Base-by-base conservation (phyloP, 2,888 invertebrate genomes). In the Thecocarcelia acutangulata region DNA sequence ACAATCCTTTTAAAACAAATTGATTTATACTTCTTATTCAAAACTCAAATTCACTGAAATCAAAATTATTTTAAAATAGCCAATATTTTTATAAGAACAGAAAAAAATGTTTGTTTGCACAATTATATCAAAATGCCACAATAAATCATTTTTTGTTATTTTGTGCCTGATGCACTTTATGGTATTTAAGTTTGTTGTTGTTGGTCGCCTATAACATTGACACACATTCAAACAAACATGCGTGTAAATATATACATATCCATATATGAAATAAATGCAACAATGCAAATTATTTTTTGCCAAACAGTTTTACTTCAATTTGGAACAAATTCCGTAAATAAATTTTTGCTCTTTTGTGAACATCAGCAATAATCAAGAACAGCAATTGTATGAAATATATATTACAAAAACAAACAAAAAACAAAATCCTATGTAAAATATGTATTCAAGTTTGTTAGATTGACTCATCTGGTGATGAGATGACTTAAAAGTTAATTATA, bases 101-200 rank as follows among this genome's bases (percentile, higher is more conserved):
- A 50, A 3, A 33, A 33, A 33, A 9, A 33, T 21, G 2, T 13
- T 12, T 12, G 9, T 12, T n/a, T 42, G n/a, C 21, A 40, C 33
- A 11, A n/a, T 37, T 24, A 40, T 50, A 64, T 21, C 19, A 40
- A 48, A 69, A 44, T 58, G 33, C 40, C 40, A 56, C 66, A 69
- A 78, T 82, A 82, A 82, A 78, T 82, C 74, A 82, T 66, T 69
- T 75, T 46, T 75, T 74, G 70, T 74, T 66, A 24, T 82, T 74
- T 66, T 78, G 74, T 66, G 74, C 74, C 82, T 82, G 70, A 70
- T 82, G 82, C 82, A 82, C 28, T 82, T 81, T 78, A 77, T 78
- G 69, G 74, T 70, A 74, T 78, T 82, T 66, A 40, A 40, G 40
- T 69, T 66, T 58, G 63, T 76, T 33, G 33, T 33, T 72, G 58